Evolutionary conservation across 2,888 invertebrate genomes (phyloP).

Genomic region (Brenthis ino): DNA sequence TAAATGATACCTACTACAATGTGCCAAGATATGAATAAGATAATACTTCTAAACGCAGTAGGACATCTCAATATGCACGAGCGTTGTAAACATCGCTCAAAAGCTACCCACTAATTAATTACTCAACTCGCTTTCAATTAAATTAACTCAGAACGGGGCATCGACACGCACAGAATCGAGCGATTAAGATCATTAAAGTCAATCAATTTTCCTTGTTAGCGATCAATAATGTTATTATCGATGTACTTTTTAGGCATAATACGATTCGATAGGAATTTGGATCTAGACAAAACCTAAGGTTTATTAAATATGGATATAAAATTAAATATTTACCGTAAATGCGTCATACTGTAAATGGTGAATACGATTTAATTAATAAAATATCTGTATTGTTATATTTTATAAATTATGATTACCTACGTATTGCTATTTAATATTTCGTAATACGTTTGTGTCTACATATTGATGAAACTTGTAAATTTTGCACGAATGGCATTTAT

Average conservation of each 20-base stretch:
- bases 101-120: slow-evolving; percentile 80
- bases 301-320: neutral
- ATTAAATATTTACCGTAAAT: neutral
- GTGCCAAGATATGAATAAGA: slow-evolving; percentile 12
- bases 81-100: slow-evolving; percentile 71
- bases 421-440: too few relatives aligned
- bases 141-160: slow-evolving; percentile 77
- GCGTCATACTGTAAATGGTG: too few relatives aligned
- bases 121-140: slow-evolving; percentile 80
- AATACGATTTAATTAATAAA: too few relatives aligned
- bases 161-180: slow-evolving; percentile 75
- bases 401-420: too few relatives aligned
- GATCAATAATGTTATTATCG: slow-evolving; percentile 70
- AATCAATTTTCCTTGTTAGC: slow-evolving; percentile 46
- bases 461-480: too few relatives aligned
- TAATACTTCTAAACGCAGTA: slow-evolving; percentile 6
- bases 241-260: slow-evolving; percentile 29
- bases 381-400: too few relatives aligned
- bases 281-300: neutral
- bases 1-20: too few relatives aligned
- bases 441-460: too few relatives aligned
- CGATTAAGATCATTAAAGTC: slow-evolving; percentile 77
- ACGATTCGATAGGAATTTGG: slow-evolving; percentile 16
- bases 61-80: slow-evolving; percentile 53
- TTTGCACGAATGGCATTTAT: too few relatives aligned